phyloP scores from a whole-genome alignment of 2,888 invertebrate genomes.

The Aleiodes testaceus region DNA sequence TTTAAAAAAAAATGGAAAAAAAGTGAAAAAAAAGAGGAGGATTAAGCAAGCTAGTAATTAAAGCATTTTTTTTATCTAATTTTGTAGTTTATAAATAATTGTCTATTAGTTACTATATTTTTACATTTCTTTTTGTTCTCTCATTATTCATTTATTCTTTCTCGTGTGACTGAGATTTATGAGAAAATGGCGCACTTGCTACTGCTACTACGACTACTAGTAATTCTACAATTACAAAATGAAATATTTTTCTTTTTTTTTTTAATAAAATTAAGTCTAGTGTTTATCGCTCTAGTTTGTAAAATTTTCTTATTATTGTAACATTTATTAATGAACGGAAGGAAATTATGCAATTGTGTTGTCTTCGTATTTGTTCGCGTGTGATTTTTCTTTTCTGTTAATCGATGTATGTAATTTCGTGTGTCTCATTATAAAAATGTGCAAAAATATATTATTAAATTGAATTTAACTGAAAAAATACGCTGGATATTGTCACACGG shows the following conservation, averaged over 20 bases:
- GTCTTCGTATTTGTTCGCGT: constrained; percentile 56
- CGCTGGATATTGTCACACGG: constrained; percentile 70
- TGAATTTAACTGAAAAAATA: constrained; percentile 66
- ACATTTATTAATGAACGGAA: constrained; percentile 42
- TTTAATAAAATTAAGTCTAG: constrained; percentile 33
- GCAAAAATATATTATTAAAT: constrained; percentile 41
- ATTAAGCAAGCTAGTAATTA: constrained; percentile 59
- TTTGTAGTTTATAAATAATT: constrained; percentile 42
- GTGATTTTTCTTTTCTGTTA: constrained; percentile 59
- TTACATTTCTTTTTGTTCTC: constrained; percentile 53
- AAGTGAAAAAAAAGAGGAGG: constrained; percentile 52
- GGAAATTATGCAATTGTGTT: constrained; percentile 55
- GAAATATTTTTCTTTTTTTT: constrained; percentile 48
- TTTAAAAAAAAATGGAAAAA: constrained; percentile 52
- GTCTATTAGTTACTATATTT: constrained; percentile 72
- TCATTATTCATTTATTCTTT: constrained; percentile 47
- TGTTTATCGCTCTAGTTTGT: constrained; percentile 49
- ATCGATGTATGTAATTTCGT: constrained; percentile 67
- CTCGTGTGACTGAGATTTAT: constrained; percentile 43
- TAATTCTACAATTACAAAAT: constrained; percentile 51
- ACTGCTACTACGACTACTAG: constrained; percentile 52
- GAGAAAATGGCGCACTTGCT: constrained; percentile 47
- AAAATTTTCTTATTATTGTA: constrained; percentile 45
- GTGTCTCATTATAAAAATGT: constrained; percentile 50
- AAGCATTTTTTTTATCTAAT: constrained; percentile 47